Conservation (phyloP, 2,113 vertebrate species). For the Electrona antarctica region DNA sequence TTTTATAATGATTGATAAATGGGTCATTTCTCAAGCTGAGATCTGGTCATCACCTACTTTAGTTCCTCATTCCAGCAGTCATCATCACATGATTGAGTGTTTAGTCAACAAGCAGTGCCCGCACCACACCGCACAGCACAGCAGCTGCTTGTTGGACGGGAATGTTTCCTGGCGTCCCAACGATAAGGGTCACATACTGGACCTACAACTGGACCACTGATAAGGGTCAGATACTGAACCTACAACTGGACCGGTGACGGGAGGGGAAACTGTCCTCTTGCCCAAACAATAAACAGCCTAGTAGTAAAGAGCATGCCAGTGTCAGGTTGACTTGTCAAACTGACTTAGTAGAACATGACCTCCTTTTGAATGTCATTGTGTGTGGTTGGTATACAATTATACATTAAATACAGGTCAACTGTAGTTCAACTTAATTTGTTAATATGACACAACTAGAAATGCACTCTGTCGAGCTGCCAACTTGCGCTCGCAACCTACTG, state of each 20-base stretch:
- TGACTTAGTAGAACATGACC: no score
- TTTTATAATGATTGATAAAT: background rate
- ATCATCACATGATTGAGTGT: slow-evolving; percentile 23
- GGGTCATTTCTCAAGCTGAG: background rate
- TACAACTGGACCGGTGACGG: background rate
- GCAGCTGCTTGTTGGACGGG: slow-evolving; percentile 48
- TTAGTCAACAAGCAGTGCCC: slow-evolving; percentile 48
- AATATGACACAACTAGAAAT: no score
- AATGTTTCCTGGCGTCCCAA: slow-evolving; percentile 33
- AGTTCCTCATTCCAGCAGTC: background rate
- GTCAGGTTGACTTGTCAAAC: no score
- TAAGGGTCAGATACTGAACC: background rate
- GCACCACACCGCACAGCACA: slow-evolving; percentile 1
- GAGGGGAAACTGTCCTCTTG: background rate
- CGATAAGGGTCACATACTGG: background rate
- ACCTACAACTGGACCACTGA: slow-evolving; percentile 13
- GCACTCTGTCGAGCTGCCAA: no score
- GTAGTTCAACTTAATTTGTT: no score
- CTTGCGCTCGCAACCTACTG: no score
- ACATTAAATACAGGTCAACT: no score
- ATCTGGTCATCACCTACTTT: slow-evolving; percentile 2
- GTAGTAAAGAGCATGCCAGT: no score
- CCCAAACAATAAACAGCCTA: no score
- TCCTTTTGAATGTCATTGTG: no score
- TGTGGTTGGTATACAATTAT: no score